Conservation (phyloP, 1,140 invertebrate species). For the Hestina assimilis region DNA sequence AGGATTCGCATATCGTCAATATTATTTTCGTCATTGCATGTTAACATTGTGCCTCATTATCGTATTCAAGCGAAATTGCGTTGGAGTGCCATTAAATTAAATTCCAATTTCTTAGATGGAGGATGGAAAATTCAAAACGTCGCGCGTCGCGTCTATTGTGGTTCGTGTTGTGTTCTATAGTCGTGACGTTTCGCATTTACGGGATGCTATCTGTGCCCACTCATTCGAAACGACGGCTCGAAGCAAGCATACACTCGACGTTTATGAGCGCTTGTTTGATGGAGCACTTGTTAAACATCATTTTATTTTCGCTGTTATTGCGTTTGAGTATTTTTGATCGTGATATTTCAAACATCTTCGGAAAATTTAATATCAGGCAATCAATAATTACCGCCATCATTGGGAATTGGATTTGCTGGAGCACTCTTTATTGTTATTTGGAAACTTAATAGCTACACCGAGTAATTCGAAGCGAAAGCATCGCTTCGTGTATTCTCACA, state of each 20-base stretch:
- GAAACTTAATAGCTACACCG: conserved; percentile 21
- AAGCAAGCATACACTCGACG: conserved; percentile 25
- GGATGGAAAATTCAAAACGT: conserved; percentile 18
- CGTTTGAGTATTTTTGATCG: conserved; percentile 1
- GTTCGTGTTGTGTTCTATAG: conserved; percentile 14
- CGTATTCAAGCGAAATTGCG: not conserved
- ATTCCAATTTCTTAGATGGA: conserved; percentile 22
- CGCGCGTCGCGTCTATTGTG: conserved; percentile 13
- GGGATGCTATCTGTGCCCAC: conserved; percentile 24
- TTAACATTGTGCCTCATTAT: not conserved
- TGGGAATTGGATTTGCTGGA: conserved; percentile 14
- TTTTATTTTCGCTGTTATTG: conserved; percentile 17
- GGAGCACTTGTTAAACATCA: conserved; percentile 21
- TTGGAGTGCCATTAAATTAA: conserved; percentile 22
- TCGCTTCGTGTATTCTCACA: conserved; percentile 12
- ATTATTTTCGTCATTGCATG: conserved; percentile 1
- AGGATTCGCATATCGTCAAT: not conserved
- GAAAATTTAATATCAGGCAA: not conserved
- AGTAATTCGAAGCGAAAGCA: conserved; percentile 15
- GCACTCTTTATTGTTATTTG: conserved; percentile 19
- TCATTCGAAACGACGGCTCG: conserved; percentile 25
- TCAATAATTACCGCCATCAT: conserved; percentile 20
- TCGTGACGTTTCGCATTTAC: conserved; percentile 25
- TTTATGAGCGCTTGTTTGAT: conserved; percentile 23
- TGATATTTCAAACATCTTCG: conserved; percentile 2